Conservation (phyloP, 2,888 invertebrate genomes). For the Imbricaverruca yamaguchii region DNA sequence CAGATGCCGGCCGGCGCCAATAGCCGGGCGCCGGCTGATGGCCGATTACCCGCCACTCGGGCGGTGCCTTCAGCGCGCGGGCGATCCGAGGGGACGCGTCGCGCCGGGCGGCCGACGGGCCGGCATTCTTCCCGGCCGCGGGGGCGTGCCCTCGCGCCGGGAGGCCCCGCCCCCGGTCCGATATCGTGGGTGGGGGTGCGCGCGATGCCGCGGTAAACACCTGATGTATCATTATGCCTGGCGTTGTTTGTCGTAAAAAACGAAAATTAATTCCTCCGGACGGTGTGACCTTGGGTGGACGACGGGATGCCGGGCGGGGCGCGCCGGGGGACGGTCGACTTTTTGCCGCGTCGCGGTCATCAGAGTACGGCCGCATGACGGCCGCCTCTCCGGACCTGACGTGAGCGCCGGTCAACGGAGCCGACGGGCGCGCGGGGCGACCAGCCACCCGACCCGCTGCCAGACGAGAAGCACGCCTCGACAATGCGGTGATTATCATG, state of each 20-base stretch:
- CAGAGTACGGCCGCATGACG: too few species aligned
- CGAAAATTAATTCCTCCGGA: background rate
- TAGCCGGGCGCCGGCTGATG: too few species aligned
- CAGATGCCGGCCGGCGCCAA: too few species aligned
- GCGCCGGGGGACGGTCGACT: background rate
- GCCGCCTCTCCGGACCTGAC: too few species aligned
- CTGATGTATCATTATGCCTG: background rate
- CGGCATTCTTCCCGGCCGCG: background rate
- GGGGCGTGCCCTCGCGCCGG: background rate
- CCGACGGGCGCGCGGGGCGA: too few species aligned
- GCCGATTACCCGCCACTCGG: too few species aligned
- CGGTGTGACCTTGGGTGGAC: background rate
- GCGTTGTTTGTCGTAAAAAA: background rate
- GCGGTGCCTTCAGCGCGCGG: background rate
- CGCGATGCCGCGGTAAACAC: background rate
- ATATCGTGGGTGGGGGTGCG: background rate
- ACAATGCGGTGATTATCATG: too few species aligned
- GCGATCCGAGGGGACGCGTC: background rate
- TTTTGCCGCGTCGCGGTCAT: background rate
- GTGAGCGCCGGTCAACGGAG: too few species aligned
- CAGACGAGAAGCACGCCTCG: too few species aligned
- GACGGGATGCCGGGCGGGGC: background rate
- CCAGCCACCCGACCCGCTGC: too few species aligned
- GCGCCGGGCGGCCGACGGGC: too few species aligned
- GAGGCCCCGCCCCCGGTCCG: background rate